Base-by-base conservation (phyloP, 2,888 invertebrate genomes). In the Troilus luridus region DNA sequence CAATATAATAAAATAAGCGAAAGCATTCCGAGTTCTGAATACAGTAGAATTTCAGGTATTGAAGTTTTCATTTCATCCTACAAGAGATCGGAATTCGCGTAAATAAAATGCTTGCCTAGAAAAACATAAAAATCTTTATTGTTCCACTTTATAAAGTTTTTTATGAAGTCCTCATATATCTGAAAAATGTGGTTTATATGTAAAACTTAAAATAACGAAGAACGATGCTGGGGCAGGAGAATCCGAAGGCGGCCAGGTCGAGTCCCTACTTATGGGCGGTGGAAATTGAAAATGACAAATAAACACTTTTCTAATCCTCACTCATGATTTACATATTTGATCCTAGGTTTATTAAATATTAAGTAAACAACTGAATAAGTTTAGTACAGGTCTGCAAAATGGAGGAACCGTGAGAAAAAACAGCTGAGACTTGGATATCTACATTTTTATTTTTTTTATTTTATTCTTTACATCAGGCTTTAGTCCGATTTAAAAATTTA, bases 401-500 rank as follows among this genome's bases (percentile, higher is more conserved):
- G 17, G 72, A 72, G 41, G 19, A 77, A 41, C n/a, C 3, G 56
- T 85, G 85, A 9, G 85, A 85, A 21, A 54, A 41, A n/a, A 14
- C 85, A 85, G 85, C 85, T 85, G 85, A n/a, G 54, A 10, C 21
- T 19, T 1, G 41, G 19, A 54, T 54, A 19, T 56, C 56, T 56
- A 56, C 56, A 17, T 56, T 85, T 58, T 54, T 54, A 19, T n/a
- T 81, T 56, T 12, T 54, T 85, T 56, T 85, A n/a, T 85, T 85
- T 56, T 85, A n/a, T n/a, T 85, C 10, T 85, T 56, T 14, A 14
- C 81, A 10, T 81, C 41, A 12, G 56, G n/a, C 54, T 56, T 85
- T 85, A 85, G 21, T n/a, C 85, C 56, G 56, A 85, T 85, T 85
- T 85, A 85, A 85, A 85, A 85, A 85, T 85, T 85, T 85, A 58